Percentiles rank a stretch among this genome's conserved stretches.
Conservation (phyloP, 2,113 vertebrate species). For the Lucifuga dentata region DNA sequence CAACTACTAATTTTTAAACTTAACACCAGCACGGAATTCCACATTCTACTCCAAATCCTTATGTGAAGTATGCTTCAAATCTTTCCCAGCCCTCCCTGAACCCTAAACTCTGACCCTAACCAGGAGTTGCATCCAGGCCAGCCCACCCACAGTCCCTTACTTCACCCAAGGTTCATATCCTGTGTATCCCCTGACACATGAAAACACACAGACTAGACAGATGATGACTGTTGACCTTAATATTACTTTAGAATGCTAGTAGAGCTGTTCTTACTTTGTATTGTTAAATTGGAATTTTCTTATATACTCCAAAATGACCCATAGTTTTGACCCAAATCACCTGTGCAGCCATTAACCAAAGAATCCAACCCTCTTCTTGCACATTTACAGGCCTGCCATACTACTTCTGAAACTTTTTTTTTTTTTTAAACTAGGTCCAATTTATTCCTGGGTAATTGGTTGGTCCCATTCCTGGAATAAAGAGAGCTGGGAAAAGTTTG, state of each 20-base stretch:
- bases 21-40: too few species aligned
- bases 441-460: constrained; percentile 20
- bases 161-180: too few species aligned
- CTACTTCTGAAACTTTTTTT: background rate
- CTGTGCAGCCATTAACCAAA: background rate
- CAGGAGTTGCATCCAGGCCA: background rate
- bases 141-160: too few species aligned
- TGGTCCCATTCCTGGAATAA: constrained; percentile 6
- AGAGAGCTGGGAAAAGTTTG: background rate
- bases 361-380: background rate
- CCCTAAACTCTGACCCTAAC: background rate
- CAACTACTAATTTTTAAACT: too few species aligned
- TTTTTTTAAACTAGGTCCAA: background rate
- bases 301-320: background rate
- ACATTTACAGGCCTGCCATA: constrained; percentile 8
- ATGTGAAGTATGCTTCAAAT: too few species aligned
- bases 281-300: background rate
- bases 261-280: background rate
- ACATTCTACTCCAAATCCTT: too few species aligned
- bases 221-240: background rate
- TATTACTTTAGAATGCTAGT: too few species aligned
- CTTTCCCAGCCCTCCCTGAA: background rate
- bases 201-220: background rate
- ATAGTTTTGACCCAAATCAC: constrained; percentile 7
- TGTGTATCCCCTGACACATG: too few species aligned